Evolutionary conservation across 2,113 vertebrate species (phyloP), one percentile per base, ranked within the genome.

Genomic region (Myotis yumanensis): DNA sequence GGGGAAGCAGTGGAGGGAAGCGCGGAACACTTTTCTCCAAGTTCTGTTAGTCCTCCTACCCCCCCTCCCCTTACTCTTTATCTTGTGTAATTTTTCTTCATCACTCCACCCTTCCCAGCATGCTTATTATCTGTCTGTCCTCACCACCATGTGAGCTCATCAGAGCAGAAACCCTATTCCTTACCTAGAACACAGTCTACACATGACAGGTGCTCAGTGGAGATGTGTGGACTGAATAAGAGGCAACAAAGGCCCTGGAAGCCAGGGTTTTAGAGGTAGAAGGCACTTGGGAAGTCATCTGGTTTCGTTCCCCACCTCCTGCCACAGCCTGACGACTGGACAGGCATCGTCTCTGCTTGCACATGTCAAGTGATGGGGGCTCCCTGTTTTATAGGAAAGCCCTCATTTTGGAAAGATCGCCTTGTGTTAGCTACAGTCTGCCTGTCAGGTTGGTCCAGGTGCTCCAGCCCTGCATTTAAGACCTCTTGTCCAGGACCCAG

Each of bases 151-250:
- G 7, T 11, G 80, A 51, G 71, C 81, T 77, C 46, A 3, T 0
- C 14, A 46, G 46, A 51, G 59, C 72, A 12, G 40, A 72, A 20
- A n/a, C 18, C 9, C 35, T 37, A 17, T 25, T 10, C 28, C 37
- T 32, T 16, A 23, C 43, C 62, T 35, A 10, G 35, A 6, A 46
- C 32, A 28, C 32, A 2, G 28, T 12, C 52, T 32, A 22, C 20
- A n/a, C 18, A 0, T 16, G 16, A 77, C 4, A 7, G 28, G 51
- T 1, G 3, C 52, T 35, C 30, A 43, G 35, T 0, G 17, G 40
- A 28, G 32, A 16, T 18, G 2, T 62, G 30, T 28, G 28, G 20
- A 4, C 73, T 77, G 46, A n/a, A 22, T 48, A 77, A 51, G 30
- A 18, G 16, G 48, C 28, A 8, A 23, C 52, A 37, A 32, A 43